Evolutionary conservation across 2,797 vertebrate species (phyloP).

Genomic region (Diceros bicornis): DNA sequence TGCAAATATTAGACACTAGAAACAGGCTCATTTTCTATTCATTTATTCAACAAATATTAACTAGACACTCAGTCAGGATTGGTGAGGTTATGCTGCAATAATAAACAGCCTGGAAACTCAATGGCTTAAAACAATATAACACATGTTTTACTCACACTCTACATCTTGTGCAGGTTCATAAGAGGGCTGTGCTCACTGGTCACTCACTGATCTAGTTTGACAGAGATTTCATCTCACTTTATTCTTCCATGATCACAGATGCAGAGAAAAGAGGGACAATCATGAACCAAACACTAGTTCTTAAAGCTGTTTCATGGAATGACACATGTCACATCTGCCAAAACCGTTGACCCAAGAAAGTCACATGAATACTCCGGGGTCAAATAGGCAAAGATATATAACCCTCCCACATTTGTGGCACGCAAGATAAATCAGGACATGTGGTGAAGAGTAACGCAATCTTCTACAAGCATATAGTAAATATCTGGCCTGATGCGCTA

Average conservation of each 20-base stretch:
- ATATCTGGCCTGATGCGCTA: not conserved
- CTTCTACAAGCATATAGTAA: not conserved
- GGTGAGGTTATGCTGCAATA: not conserved
- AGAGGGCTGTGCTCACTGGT: not conserved
- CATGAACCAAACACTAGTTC: not conserved
- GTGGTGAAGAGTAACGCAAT: not conserved
- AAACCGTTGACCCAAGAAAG: not conserved
- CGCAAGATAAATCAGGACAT: not conserved
- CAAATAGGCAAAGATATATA: not conserved
- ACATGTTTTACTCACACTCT: not conserved
- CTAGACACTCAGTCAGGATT: not conserved
- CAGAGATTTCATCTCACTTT: not conserved
- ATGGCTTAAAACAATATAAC: not conserved
- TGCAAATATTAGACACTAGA: constrained; percentile 2
- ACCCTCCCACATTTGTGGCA: not conserved
- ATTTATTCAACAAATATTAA: constrained; percentile 19
- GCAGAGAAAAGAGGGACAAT: not conserved
- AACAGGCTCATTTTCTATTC: constrained; percentile 16
- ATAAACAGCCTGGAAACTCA: constrained; percentile 40
- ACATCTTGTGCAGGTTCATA: not conserved
- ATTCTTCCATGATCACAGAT: not conserved
- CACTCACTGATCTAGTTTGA: not conserved
- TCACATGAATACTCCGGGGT: not conserved
- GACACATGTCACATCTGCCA: not conserved
- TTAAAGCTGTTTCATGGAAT: not conserved